A percentile compares a stretch with the other conserved stretches of the same genome.
Conservation (phyloP, 2,113 vertebrate species). For the Mungos mungo region DNA sequence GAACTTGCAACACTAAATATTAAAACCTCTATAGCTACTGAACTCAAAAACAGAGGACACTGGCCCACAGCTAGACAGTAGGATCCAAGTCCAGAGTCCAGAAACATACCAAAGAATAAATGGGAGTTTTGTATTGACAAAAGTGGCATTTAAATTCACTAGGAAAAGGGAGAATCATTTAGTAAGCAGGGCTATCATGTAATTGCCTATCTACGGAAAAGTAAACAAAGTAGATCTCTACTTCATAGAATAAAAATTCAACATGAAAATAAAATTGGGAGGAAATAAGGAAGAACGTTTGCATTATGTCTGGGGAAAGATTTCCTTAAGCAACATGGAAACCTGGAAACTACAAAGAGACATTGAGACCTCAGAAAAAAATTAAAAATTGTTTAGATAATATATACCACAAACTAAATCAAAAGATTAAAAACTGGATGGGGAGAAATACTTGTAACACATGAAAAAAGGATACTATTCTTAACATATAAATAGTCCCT, state of each 20-base stretch:
- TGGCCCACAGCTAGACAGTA: not conserved
- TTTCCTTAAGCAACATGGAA: not conserved
- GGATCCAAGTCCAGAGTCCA: not conserved
- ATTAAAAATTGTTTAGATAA: not conserved
- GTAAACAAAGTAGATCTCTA: not conserved
- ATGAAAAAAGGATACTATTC: not conserved
- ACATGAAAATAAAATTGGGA: not conserved
- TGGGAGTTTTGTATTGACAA: not conserved
- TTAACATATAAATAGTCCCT: not conserved
- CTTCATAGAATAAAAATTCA: not conserved
- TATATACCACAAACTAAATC: not conserved
- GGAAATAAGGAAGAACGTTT: not conserved
- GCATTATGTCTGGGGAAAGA: not conserved
- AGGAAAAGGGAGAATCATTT: not conserved
- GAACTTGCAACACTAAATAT: not conserved
- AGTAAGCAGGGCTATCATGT: not conserved
- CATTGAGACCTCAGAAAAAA: not conserved
- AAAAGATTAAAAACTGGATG: not conserved
- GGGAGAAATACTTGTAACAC: not conserved
- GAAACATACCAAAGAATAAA: not conserved
- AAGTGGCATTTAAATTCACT: not conserved
- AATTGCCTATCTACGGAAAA: not conserved
- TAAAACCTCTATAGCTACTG: not conserved
- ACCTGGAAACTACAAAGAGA: not conserved
- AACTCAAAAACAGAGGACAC: not conserved